phyloP scores from a whole-genome alignment of 1,140 invertebrate genomes.

The Sinella curviseta region DNA sequence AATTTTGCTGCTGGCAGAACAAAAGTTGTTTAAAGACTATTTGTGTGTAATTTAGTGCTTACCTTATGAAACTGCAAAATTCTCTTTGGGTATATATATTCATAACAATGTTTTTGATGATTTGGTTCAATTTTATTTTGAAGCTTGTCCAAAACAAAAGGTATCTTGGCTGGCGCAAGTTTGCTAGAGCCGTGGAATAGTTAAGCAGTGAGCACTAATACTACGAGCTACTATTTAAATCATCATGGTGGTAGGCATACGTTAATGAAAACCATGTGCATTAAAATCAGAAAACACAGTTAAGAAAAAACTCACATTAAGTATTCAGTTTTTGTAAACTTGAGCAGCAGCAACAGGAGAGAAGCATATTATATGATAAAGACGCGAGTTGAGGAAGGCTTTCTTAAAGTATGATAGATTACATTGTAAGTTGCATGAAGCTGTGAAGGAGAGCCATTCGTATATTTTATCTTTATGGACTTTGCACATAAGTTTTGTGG shows the following conservation, averaged over 20 bases:
- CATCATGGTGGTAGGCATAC: too few species aligned
- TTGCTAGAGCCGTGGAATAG: too few species aligned
- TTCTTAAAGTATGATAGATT: not conserved
- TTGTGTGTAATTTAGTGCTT: not conserved
- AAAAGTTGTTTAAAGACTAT: not conserved
- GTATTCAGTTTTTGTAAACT: too few species aligned
- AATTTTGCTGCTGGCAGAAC: not conserved
- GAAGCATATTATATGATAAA: too few species aligned
- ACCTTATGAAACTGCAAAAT: not conserved
- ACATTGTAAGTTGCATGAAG: too few species aligned
- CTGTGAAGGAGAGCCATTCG: not conserved
- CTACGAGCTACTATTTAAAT: too few species aligned
- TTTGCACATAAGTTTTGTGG: conserved; percentile 4
- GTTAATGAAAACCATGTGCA: too few species aligned
- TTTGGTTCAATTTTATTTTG: not conserved
- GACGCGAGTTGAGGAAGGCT: not conserved
- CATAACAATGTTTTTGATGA: not conserved
- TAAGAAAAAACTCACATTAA: too few species aligned
- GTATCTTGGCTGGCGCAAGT: not conserved
- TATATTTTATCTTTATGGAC: not conserved
- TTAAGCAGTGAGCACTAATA: too few species aligned
- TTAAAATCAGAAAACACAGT: too few species aligned
- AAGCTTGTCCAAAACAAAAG: conserved; percentile 4
- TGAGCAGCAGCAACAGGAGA: too few species aligned
- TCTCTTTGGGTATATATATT: too few species aligned